Evolutionary conservation across 1,140 invertebrate genomes (phyloP).

Genomic region (Formica selysi): DNA sequence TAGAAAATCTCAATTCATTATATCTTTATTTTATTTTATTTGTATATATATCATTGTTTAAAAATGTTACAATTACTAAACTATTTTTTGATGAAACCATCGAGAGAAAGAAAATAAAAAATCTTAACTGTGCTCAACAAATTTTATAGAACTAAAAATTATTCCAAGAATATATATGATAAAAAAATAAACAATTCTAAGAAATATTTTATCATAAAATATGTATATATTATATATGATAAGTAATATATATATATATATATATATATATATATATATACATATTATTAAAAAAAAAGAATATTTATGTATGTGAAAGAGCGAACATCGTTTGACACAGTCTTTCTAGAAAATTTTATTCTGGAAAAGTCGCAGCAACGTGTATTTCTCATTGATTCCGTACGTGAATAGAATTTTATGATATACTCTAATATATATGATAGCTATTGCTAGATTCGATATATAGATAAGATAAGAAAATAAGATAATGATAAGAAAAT

Average conservation of each 20-base stretch:
- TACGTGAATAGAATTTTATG: constrained; percentile 8
- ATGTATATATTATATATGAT: neutral
- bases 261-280: too few species aligned
- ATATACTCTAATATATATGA: constrained; percentile 7
- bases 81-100: neutral
- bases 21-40: neutral
- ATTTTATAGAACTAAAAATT: neutral
- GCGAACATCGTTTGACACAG: neutral
- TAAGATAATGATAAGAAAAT: neutral
- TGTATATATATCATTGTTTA: neutral
- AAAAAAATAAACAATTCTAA: neutral
- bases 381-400: constrained; percentile 24
- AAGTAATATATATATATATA: neutral
- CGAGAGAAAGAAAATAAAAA: neutral
- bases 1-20: neutral
- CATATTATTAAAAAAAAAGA: neutral
- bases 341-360: constrained; percentile 8
- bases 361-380: constrained; percentile 17
- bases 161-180: neutral
- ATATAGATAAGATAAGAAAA: neutral
- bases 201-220: constrained; percentile 27
- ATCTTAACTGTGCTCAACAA: constrained; percentile 1
- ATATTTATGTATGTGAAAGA: neutral
- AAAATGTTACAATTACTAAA: neutral
- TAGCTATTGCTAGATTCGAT: constrained; percentile 19